A percentile compares a stretch with the other conserved stretches of the same genome.
phyloP scores from a whole-genome alignment of 2,888 invertebrate species.

The Chalcosyrphus nemorum region DNA sequence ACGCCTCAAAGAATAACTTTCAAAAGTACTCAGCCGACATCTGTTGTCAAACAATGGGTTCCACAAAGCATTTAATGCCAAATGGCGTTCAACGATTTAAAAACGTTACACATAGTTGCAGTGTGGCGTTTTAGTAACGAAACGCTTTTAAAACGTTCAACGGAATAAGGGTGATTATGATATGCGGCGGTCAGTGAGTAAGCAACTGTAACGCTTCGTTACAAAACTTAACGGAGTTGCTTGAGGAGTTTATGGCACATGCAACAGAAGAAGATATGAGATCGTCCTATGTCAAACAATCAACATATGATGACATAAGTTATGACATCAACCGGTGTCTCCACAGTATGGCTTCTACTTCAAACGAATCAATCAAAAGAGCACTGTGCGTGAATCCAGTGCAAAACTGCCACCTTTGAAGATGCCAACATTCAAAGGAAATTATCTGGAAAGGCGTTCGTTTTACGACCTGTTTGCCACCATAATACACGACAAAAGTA shows the following conservation, averaged over 20 bases:
- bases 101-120: no score
- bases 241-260: constrained; percentile 2
- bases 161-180: no score
- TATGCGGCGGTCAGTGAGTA: no score
- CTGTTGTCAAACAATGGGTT: no score
- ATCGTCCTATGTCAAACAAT: not conserved
- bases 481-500: not conserved
- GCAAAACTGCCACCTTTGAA: not conserved
- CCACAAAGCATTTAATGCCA: no score
- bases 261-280: not conserved
- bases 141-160: no score
- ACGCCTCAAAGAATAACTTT: no score
- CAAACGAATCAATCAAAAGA: not conserved
- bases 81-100: no score
- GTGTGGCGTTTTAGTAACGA: no score
- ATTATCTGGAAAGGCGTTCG: constrained; percentile 11
- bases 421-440: not conserved
- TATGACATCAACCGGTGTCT: constrained; percentile 10
- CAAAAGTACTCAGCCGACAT: no score
- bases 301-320: not conserved
- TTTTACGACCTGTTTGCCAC: constrained; percentile 18
- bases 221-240: constrained; percentile 9
- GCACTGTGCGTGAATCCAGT: not conserved
- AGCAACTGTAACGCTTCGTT: no score
- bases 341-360: constrained; percentile 2